Evolutionary conservation across 2,888 invertebrate species (phyloP).

Genomic region (Hemistola chrysoprasaria): DNA sequence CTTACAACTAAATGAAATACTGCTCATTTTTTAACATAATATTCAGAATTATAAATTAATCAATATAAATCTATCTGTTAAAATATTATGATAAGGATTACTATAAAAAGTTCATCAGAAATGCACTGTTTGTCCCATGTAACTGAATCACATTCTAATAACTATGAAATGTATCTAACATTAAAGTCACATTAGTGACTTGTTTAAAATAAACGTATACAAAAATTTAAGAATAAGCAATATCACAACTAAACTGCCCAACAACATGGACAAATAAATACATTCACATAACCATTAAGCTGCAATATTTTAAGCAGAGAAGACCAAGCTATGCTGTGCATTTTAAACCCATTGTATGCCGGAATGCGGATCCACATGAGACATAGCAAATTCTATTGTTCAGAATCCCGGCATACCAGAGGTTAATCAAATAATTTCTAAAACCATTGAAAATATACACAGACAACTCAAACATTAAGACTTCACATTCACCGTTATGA

Average conservation of each 20-base stretch:
- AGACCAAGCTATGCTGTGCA: conserved; percentile 18
- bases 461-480: too few species aligned
- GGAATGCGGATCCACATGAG: too few species aligned
- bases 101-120: conserved; percentile 38
- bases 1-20: conserved; percentile 67
- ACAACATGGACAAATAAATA: conserved; percentile 64
- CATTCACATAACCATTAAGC: conserved; percentile 26
- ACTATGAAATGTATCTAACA: conserved; percentile 63
- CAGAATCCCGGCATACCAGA: too few species aligned
- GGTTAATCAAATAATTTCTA: too few species aligned
- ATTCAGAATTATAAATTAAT: conserved; percentile 57
- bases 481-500: too few species aligned
- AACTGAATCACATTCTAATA: conserved; percentile 48
- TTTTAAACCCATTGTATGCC: too few species aligned
- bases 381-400: too few species aligned
- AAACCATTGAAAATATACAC: too few species aligned
- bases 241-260: conserved; percentile 79
- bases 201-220: conserved; percentile 77
- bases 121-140: conserved; percentile 51
- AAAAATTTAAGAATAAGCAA: conserved; percentile 74
- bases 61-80: conserved; percentile 50
- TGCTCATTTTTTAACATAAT: conserved; percentile 61
- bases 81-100: conserved; percentile 40
- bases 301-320: conserved; percentile 4
- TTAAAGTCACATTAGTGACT: conserved; percentile 73